Evolutionary conservation across 2,888 invertebrate species (phyloP).

Genomic region (Cylloceria caligata): DNA sequence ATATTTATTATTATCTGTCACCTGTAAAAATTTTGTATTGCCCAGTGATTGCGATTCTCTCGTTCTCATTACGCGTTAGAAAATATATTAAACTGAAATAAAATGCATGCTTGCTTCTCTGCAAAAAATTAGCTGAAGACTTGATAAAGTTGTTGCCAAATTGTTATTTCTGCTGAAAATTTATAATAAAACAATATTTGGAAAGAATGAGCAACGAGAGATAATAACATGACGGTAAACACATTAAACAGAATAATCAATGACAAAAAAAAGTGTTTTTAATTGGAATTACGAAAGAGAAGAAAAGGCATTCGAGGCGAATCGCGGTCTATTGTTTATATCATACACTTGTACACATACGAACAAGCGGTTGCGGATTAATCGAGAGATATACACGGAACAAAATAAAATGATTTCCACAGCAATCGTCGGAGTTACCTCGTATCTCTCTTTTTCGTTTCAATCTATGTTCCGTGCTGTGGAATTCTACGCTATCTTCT

Average conservation of each 20-base stretch:
- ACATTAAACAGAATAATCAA: neutral
- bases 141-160: neutral
- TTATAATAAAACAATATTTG: neutral
- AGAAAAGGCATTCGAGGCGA: neutral
- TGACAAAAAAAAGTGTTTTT: neutral
- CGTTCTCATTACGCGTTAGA: no score
- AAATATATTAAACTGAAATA: no score
- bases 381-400: conserved; percentile 26
- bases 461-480: neutral
- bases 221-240: neutral
- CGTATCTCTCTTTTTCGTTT: conserved; percentile 22
- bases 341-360: neutral
- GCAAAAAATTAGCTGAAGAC: neutral
- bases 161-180: neutral
- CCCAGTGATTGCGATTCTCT: no score
- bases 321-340: neutral
- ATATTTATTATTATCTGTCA: no score
- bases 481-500: conserved; percentile 18
- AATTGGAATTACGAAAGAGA: conserved; percentile 7
- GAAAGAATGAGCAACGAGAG: neutral
- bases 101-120: neutral
- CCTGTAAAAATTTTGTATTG: no score
- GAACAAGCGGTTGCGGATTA: conserved; percentile 15
- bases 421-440: conserved; percentile 40
- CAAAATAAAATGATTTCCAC: conserved; percentile 40